phyloP scores from a whole-genome alignment of 2,113 vertebrate genomes.

The Hipposideros armiger region DNA sequence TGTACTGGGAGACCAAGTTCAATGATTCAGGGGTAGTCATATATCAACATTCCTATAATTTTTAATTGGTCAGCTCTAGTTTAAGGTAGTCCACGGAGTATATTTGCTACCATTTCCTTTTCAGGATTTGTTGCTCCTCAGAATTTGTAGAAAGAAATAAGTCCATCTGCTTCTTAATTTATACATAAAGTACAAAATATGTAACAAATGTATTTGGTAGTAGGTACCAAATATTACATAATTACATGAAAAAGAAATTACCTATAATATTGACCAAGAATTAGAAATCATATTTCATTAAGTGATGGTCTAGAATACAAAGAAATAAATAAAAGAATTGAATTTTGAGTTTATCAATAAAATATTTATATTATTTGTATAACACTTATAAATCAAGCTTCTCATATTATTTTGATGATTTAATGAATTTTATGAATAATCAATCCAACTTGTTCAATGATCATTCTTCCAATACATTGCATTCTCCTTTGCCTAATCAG shows the following conservation, averaged over 20 bases:
- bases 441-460: neutral
- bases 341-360: neutral
- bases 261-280: neutral
- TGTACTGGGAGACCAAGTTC: neutral
- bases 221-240: neutral
- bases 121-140: neutral
- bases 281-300: neutral
- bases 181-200: neutral
- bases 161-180: neutral
- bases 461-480: neutral
- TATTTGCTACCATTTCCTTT: neutral
- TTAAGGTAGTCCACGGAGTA: neutral
- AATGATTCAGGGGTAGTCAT: neutral
- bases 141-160: neutral
- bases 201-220: neutral
- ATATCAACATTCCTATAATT: neutral
- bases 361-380: neutral
- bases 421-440: neutral
- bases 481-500: neutral
- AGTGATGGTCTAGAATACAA: neutral
- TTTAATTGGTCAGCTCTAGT: neutral
- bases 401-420: neutral
- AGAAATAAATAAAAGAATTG: neutral
- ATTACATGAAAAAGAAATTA: constrained; percentile 16
- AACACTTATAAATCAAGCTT: neutral